These are phyloP conservation scores for Ganaspis sp. DNA, from an alignment of 1,140 invertebrate species.

Conservation along the genomic window DNA sequence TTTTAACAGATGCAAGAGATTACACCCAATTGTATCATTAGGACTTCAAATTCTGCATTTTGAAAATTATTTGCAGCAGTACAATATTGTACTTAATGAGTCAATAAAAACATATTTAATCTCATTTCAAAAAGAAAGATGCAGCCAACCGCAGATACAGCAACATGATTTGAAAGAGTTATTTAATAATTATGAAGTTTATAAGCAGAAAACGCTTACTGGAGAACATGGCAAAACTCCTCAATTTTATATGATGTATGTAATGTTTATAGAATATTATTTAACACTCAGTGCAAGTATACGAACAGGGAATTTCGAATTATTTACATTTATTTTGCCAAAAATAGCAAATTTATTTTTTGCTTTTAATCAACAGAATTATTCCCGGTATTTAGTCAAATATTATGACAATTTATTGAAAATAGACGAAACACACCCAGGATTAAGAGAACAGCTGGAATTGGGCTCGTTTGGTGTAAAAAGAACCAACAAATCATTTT, in stretches of 20 bases:
- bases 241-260: slow-evolving; percentile 60
- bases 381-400: background rate
- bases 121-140: slow-evolving; percentile 1
- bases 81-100: slow-evolving; percentile 33
- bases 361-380: slow-evolving; percentile 44
- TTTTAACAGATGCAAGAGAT: slow-evolving; percentile 63
- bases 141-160: background rate
- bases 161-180: slow-evolving; percentile 19
- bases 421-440: too few relatives aligned
- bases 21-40: slow-evolving; percentile 43
- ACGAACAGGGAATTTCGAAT: slow-evolving; percentile 43
- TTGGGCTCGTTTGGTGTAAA: too few relatives aligned
- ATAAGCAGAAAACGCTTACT: slow-evolving; percentile 45
- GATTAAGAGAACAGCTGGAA: too few relatives aligned
- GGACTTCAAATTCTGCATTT: slow-evolving; percentile 71
- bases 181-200: slow-evolving; percentile 52
- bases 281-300: slow-evolving; percentile 49
- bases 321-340: slow-evolving; percentile 52
- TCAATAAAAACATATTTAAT: slow-evolving; percentile 25
- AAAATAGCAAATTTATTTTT: slow-evolving; percentile 60
- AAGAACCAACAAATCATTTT: too few relatives aligned
- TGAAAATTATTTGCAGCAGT: slow-evolving; percentile 55
- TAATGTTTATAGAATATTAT: slow-evolving; percentile 59
- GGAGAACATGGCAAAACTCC: slow-evolving; percentile 64
- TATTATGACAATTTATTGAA: too few relatives aligned